Evolutionary conservation across 2,888 invertebrate genomes (phyloP).

Genomic region (Bedellia somnulentella): DNA sequence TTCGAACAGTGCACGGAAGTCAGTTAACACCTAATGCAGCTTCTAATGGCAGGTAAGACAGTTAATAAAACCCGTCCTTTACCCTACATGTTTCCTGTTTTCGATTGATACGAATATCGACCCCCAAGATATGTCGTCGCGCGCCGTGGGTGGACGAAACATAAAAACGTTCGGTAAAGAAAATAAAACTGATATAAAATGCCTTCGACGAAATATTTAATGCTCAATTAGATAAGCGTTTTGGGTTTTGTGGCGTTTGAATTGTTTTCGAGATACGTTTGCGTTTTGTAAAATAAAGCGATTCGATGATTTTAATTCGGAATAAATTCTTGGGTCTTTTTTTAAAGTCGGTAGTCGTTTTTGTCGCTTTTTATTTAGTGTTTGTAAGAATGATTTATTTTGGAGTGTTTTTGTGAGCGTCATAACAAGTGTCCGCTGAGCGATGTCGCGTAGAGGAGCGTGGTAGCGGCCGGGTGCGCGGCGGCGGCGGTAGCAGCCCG

Average conservation of each 20-base stretch:
- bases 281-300: slow-evolving; percentile 9
- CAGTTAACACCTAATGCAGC: slow-evolving; percentile 52
- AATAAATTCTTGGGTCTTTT: too few relatives aligned
- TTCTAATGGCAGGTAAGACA: slow-evolving; percentile 57
- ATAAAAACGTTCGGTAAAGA: slow-evolving; percentile 45
- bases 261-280: slow-evolving; percentile 36
- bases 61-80: slow-evolving; percentile 52
- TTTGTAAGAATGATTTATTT: too few relatives aligned
- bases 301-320: slow-evolving; percentile 16
- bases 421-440: slow-evolving; percentile 56
- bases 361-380: too few relatives aligned
- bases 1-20: slow-evolving; percentile 43
- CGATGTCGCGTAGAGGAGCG: slow-evolving; percentile 14
- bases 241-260: slow-evolving; percentile 51
- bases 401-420: slow-evolving; percentile 38
- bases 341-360: too few relatives aligned
- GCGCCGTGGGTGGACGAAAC: slow-evolving; percentile 56
- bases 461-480: slow-evolving; percentile 6
- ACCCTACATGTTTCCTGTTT: slow-evolving; percentile 54
- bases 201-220: slow-evolving; percentile 57
- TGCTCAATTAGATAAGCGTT: slow-evolving; percentile 60
- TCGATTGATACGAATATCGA: slow-evolving; percentile 39
- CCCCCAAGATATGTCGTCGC: slow-evolving; percentile 43
- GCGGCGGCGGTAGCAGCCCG: slow-evolving; percentile 15
- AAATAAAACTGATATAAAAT: slow-evolving; percentile 56